A percentile compares a stretch with the other conserved stretches of the same genome.
Evolutionary conservation across 2,797 vertebrate species (phyloP).

Genomic region (Coreius guichenoti): DNA sequence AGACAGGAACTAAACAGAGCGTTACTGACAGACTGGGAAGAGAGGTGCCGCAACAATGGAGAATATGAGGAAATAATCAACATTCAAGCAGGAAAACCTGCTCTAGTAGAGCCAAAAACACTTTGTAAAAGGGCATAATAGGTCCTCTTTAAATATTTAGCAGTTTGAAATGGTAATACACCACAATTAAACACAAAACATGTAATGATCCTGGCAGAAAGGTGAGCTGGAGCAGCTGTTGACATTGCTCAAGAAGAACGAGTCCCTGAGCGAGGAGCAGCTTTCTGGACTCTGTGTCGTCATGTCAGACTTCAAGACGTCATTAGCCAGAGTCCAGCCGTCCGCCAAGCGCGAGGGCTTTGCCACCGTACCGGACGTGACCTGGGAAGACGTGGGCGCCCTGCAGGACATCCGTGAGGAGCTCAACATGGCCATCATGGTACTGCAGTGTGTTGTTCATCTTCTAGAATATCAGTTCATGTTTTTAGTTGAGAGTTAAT

Average conservation of each 20-base stretch:
- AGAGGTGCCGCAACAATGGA: no score
- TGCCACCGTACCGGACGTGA: slow-evolving; percentile 93
- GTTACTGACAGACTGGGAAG: no score
- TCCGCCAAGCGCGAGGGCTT: slow-evolving; percentile 98
- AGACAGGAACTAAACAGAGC: no score
- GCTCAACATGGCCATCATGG: slow-evolving; percentile 96
- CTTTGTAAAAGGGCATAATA: neutral
- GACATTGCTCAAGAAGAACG: slow-evolving; percentile 79
- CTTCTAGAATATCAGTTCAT: neutral
- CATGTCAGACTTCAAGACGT: slow-evolving; percentile 88
- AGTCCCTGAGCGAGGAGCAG: slow-evolving; percentile 82
- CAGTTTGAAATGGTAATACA: neutral
- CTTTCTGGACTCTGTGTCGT: slow-evolving; percentile 85
- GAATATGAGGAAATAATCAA: no score
- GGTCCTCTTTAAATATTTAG: neutral
- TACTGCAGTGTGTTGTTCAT: slow-evolving; percentile 64
- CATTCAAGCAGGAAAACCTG: neutral
- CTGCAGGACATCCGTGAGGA: slow-evolving; percentile 92
- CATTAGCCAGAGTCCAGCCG: slow-evolving; percentile 88
- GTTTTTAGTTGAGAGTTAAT: slow-evolving; percentile 31
- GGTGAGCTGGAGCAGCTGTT: slow-evolving; percentile 84
- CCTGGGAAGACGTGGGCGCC: slow-evolving; percentile 93
- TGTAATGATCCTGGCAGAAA: slow-evolving; percentile 66
- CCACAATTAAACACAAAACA: neutral
- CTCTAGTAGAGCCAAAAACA: neutral